Conservation (phyloP, 2,797 vertebrate genomes). For the Epinephelus malabaricus region DNA sequence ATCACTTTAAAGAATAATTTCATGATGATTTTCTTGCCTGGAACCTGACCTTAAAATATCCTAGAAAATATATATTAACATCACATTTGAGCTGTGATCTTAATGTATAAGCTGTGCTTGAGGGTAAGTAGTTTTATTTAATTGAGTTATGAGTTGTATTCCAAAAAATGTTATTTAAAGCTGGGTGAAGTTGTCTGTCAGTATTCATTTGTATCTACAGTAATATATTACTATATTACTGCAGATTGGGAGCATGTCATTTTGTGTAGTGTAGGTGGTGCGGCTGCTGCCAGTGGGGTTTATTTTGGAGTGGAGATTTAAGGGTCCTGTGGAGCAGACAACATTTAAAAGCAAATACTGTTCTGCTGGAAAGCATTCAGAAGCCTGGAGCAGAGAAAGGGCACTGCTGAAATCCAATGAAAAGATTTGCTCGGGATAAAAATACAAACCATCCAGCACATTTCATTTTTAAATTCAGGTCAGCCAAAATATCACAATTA, state of each 20-base stretch:
- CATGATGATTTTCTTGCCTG: background rate
- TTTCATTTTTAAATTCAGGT: background rate
- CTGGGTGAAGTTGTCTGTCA: background rate
- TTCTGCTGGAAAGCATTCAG: slow-evolving; percentile 20
- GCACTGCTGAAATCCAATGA: background rate
- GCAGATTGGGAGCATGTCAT: background rate
- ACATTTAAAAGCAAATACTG: slow-evolving; percentile 40
- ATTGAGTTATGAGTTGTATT: background rate
- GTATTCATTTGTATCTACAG: background rate
- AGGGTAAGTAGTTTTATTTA: slow-evolving; percentile 11
- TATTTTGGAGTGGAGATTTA: slow-evolving; percentile 36
- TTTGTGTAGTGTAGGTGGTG: slow-evolving; percentile 18
- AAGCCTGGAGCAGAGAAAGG: slow-evolving; percentile 17
- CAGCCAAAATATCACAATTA: background rate
- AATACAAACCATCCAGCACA: slow-evolving; percentile 5
- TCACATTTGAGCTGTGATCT: background rate
- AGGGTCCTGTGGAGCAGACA: slow-evolving; percentile 50
- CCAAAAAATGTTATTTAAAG: background rate
- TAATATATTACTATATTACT: background rate
- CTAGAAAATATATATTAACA: background rate
- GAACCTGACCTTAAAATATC: background rate
- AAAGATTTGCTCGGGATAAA: background rate
- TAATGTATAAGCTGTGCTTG: background rate
- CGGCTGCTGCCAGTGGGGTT: slow-evolving; percentile 13
- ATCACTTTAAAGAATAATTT: background rate